These are phyloP conservation scores for Trichonephila clavata DNA, from an alignment of 1,140 invertebrate genomes.

Conservation along the genomic window DNA sequence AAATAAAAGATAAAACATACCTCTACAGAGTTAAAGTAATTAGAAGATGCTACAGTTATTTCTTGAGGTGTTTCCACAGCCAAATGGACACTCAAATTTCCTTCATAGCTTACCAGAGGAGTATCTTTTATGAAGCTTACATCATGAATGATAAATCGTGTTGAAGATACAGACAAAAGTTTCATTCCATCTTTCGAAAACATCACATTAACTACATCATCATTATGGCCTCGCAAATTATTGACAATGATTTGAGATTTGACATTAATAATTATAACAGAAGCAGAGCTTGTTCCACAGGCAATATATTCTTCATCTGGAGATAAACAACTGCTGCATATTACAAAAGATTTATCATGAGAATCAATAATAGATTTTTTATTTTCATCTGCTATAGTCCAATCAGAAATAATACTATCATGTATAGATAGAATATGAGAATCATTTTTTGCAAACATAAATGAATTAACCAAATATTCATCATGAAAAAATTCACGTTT, in stretches of 20 bases:
- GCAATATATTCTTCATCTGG: conserved; percentile 31
- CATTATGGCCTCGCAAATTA: conserved; percentile 24
- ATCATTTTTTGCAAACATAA: conserved; percentile 9
- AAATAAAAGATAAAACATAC: not conserved
- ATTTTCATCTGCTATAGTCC: not conserved
- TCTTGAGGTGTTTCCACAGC: not conserved
- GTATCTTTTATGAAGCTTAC: not conserved
- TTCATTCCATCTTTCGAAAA: conserved; percentile 42
- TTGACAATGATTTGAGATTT: conserved; percentile 1
- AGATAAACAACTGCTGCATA: conserved; percentile 39
- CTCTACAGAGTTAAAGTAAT: conserved; percentile 48
- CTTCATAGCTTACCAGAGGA: not conserved
- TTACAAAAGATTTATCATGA: conserved; percentile 30
- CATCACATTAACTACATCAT: not conserved
- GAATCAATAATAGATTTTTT: not conserved
- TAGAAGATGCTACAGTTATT: conserved; percentile 6
- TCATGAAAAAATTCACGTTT: not conserved
- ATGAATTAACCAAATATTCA: not conserved
- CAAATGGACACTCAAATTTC: conserved; percentile 12
- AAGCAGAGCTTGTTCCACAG: conserved; percentile 51
- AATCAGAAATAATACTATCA: conserved; percentile 2
- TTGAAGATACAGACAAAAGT: conserved; percentile 43
- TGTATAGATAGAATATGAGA: not conserved
- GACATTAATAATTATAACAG: conserved; percentile 20
- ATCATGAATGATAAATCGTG: conserved; percentile 36